These are phyloP conservation scores for Pyrrhosoma nymphula DNA, from an alignment of 2,888 invertebrate species.

Conservation along the genomic window DNA sequence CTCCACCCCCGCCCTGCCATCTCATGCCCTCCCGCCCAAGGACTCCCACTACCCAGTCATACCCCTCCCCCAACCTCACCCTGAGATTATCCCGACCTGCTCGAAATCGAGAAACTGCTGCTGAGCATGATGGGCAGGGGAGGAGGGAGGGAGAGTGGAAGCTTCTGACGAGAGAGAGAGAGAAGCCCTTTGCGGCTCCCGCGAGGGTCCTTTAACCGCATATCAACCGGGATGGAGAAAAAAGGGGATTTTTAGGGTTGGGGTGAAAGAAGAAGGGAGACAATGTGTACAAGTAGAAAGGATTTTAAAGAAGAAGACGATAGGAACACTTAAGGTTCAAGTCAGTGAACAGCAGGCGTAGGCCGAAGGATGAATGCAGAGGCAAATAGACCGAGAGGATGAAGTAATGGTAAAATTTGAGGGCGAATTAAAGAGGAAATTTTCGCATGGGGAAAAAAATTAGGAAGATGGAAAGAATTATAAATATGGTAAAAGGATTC, in stretches of 20 bases:
- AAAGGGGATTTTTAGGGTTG: not conserved
- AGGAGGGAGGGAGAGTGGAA: not conserved
- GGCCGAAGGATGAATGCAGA: not conserved
- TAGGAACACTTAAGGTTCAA: not conserved
- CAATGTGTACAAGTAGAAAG: conserved; percentile 20
- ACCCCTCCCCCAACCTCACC: not conserved
- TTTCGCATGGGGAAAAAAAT: not conserved
- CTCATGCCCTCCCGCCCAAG: not conserved
- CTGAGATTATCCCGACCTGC: conserved; percentile 4
- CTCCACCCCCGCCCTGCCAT: not conserved
- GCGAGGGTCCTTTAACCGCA: conserved; percentile 42
- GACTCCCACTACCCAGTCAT: not conserved
- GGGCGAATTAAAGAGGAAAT: not conserved
- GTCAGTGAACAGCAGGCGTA: not conserved
- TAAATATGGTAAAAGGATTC: not conserved
- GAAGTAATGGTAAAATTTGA: not conserved
- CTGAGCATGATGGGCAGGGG: not conserved
- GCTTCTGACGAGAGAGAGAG: conserved; percentile 15
- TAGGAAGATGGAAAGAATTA: not conserved
- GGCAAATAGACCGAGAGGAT: not conserved
- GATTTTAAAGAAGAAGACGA: not conserved
- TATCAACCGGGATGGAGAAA: conserved; percentile 3
- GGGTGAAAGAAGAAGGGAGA: not conserved
- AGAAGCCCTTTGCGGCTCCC: conserved; percentile 41
- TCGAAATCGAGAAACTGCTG: conserved; percentile 27